These are phyloP conservation scores for Centropristis striata DNA, from an alignment of 2,113 vertebrate species.

Conservation along the genomic window DNA sequence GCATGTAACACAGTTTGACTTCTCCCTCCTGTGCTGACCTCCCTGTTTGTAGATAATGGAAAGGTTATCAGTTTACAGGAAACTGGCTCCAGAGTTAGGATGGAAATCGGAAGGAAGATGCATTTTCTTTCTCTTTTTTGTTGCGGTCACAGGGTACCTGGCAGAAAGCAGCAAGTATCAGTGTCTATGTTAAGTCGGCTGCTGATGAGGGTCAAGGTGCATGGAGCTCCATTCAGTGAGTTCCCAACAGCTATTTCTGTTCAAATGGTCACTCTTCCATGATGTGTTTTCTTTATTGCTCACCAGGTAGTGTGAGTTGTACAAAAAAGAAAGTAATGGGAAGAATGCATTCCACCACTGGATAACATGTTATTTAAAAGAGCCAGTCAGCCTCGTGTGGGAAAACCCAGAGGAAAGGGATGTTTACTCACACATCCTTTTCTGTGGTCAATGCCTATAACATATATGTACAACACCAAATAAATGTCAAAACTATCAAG, in stretches of 20 bases:
- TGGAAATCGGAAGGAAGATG: conserved; percentile 47
- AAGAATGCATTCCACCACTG: background rate
- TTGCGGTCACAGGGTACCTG: conserved; percentile 16
- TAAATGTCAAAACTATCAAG: background rate
- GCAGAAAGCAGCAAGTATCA: background rate
- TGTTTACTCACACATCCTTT: background rate
- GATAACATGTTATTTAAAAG: background rate
- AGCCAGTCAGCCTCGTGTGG: background rate
- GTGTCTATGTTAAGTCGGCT: conserved; percentile 14
- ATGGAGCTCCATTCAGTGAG: background rate
- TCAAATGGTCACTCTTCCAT: background rate
- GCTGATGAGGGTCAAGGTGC: conserved; percentile 19
- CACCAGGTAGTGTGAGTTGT: conserved; percentile 5
- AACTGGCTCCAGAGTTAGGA: conserved; percentile 30
- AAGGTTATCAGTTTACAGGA: conserved; percentile 71
- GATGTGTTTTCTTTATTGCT: background rate
- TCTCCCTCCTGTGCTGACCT: conserved; percentile 43
- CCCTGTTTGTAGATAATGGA: conserved; percentile 50
- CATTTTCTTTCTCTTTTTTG: conserved; percentile 26
- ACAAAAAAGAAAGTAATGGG: background rate
- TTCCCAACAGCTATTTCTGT: background rate
- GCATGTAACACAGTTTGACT: background rate
- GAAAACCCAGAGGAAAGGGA: conserved; percentile 46
- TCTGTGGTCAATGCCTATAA: background rate
- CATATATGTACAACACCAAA: background rate